Evolutionary conservation across 2,888 invertebrate species (phyloP), one percentile per base, ranked within the genome.

Genomic region (Rapana venosa): DNA sequence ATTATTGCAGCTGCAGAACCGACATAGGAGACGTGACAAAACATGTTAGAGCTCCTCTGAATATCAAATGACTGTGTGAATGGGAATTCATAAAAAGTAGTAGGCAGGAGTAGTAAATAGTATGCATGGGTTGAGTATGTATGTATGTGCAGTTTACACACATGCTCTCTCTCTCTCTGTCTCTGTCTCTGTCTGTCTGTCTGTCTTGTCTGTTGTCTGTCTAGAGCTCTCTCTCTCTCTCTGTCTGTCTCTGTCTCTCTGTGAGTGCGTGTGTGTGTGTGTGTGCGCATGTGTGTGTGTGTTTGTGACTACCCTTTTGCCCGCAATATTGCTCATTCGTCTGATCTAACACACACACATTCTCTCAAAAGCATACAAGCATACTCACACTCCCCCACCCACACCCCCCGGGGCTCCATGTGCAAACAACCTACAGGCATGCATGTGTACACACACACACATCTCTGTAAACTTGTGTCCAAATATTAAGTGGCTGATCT

Each of bases 201-300:
- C 79, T 87, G 79, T 87, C 77, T 79, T 17, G 70, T 85, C 70
- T 85, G 32, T 58, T 89, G 74, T 85, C 70, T 89, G 85, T 89
- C 85, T 83, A 22, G 85, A 26, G 85, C 85, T 86, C 70, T 74
- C 74, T 85, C 70, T 36, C 56, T 70, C 85, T 47, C 74, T 47
- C 47, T 47, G 30, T 35, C 85, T 85, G 30, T 47, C 85, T 85
- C 22, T 81, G 84, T 61, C 8, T 88, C 61, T 61, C 15, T 15
- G 13, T 66, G 66, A 1, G 13, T 66, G 66, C 26, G 66, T 66
- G 66, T 66, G 66, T 66, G 66, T 66, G 66, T 66, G 66, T 66
- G 20, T 66, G 66, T 66, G 66, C 13, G 26, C 13, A 13, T 66
- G 66, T 66, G 66, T 26, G 66, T 66, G 20, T 74, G 26, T 4